These are phyloP conservation scores for Saguinus imperator DNA, from an alignment of 2,113 vertebrate species.

Conservation along the genomic window DNA sequence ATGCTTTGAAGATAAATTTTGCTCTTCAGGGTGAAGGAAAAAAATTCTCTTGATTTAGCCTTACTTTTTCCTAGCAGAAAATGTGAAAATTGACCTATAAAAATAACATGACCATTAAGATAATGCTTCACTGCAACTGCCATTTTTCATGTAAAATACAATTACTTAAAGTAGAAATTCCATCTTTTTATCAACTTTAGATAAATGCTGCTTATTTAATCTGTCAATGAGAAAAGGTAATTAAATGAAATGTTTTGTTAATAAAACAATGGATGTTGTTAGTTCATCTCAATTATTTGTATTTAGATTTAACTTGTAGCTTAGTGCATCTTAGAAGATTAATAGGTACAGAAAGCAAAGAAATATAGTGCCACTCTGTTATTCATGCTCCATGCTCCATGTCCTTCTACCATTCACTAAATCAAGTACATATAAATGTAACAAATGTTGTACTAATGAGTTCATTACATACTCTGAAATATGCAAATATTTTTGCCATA, in stretches of 20 bases:
- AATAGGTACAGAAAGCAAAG: slow-evolving; percentile 80
- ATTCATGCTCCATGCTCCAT: slow-evolving; percentile 70
- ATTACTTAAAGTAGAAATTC: slow-evolving; percentile 72
- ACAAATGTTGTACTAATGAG: neutral
- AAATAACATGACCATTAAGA: neutral
- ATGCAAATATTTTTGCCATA: neutral
- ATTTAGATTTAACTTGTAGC: slow-evolving; percentile 86
- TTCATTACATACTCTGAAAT: neutral
- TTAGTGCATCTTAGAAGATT: slow-evolving; percentile 81
- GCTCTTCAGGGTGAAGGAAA: neutral
- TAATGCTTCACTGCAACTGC: slow-evolving; percentile 47
- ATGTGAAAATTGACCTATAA: slow-evolving; percentile 47
- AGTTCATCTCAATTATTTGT: slow-evolving; percentile 90
- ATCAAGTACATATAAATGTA: slow-evolving; percentile 21
- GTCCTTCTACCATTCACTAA: slow-evolving; percentile 35
- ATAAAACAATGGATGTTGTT: slow-evolving; percentile 86
- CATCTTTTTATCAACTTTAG: slow-evolving; percentile 76
- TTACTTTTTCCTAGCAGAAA: slow-evolving; percentile 30
- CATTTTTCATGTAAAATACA: slow-evolving; percentile 50
- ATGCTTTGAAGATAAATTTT: neutral
- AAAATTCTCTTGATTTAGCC: neutral
- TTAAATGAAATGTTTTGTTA: slow-evolving; percentile 88
- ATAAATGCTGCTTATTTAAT: slow-evolving; percentile 85
- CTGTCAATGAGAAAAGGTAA: slow-evolving; percentile 86
- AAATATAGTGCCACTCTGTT: slow-evolving; percentile 78